Percentiles rank a stretch among this genome's conserved stretches.
phyloP scores from a whole-genome alignment of 30 jellyfish, hydroid and myxozoan genomes.

The Mastigias papua region DNA sequence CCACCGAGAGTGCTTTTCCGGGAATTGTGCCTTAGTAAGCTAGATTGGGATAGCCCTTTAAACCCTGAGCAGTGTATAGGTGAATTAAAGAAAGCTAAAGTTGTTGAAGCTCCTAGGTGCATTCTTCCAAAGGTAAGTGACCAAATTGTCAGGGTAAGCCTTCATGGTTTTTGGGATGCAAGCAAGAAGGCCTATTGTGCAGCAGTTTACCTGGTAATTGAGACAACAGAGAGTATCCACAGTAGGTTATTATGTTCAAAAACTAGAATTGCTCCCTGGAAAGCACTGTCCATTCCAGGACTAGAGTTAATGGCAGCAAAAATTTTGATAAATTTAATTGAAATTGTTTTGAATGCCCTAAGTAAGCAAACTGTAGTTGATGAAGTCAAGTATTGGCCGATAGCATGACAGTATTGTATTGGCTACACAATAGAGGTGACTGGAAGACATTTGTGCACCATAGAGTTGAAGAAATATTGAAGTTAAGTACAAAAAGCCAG shows the following conservation, averaged over 20 bases:
- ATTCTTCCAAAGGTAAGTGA: background rate
- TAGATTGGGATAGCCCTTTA: slow-evolving; percentile 40
- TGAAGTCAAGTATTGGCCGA: slow-evolving; percentile 27
- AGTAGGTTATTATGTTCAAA: slow-evolving; percentile 37
- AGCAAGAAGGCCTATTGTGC: slow-evolving; percentile 55
- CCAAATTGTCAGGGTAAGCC: slow-evolving; percentile 11
- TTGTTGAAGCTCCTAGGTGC: slow-evolving; percentile 38
- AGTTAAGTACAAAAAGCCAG: background rate
- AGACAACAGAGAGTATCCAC: slow-evolving; percentile 19
- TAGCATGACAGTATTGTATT: slow-evolving; percentile 43
- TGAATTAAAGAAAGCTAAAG: background rate
- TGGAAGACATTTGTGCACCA: slow-evolving; percentile 60
- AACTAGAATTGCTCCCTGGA: slow-evolving; percentile 54
- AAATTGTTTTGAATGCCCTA: slow-evolving; percentile 15
- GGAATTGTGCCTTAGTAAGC: slow-evolving; percentile 18
- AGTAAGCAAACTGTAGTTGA: slow-evolving; percentile 1
- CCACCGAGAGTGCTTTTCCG: slow-evolving; percentile 45
- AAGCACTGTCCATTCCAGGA: slow-evolving; percentile 40
- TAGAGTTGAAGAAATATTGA: slow-evolving; percentile 36
- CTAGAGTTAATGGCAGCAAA: slow-evolving; percentile 46
- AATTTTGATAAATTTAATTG: slow-evolving; percentile 10
- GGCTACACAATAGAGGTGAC: slow-evolving; percentile 36
- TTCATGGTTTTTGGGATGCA: slow-evolving; percentile 51
- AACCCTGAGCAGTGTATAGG: slow-evolving; percentile 32
- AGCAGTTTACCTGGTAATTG: slow-evolving; percentile 14